Percentiles rank a stretch among this genome's conserved stretches.
These are phyloP conservation scores for Netelia inedita DNA, from an alignment of 2,888 invertebrate genomes.

Conservation along the genomic window DNA sequence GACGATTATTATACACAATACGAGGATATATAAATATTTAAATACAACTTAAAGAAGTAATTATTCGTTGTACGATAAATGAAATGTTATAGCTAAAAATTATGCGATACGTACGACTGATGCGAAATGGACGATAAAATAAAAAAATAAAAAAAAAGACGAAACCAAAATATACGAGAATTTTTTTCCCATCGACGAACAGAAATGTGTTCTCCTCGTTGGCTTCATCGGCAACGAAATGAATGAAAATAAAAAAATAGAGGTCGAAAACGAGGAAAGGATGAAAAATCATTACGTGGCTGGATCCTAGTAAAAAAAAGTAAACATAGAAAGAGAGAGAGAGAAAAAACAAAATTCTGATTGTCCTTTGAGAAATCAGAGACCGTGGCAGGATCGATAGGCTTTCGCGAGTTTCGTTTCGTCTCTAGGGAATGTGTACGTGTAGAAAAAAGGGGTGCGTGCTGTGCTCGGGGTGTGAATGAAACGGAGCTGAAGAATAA, in stretches of 20 bases:
- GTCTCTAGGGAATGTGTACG: conserved; percentile 45
- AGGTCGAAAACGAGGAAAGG: conserved; percentile 9
- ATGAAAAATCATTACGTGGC: conserved; percentile 14
- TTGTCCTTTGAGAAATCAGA: conserved; percentile 59
- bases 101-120: conserved; percentile 53
- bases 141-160: background rate
- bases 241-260: background rate
- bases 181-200: conserved; percentile 38
- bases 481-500: conserved; percentile 42
- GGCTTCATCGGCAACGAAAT: conserved; percentile 50
- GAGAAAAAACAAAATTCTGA: conserved; percentile 20
- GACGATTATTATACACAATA: conserved; percentile 63
- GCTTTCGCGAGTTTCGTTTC: conserved; percentile 40
- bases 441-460: conserved; percentile 3
- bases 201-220: conserved; percentile 29
- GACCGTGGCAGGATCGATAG: conserved; percentile 45
- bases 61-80: conserved; percentile 69
- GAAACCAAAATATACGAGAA: conserved; percentile 27
- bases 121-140: too few species aligned
- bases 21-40: conserved; percentile 68
- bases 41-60: conserved; percentile 68
- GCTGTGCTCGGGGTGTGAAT: conserved; percentile 38
- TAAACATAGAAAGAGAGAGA: conserved; percentile 5
- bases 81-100: conserved; percentile 69
- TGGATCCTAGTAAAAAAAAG: conserved; percentile 36